Conservation (phyloP, 2,888 invertebrate species). For the Pollenia amentaria region DNA sequence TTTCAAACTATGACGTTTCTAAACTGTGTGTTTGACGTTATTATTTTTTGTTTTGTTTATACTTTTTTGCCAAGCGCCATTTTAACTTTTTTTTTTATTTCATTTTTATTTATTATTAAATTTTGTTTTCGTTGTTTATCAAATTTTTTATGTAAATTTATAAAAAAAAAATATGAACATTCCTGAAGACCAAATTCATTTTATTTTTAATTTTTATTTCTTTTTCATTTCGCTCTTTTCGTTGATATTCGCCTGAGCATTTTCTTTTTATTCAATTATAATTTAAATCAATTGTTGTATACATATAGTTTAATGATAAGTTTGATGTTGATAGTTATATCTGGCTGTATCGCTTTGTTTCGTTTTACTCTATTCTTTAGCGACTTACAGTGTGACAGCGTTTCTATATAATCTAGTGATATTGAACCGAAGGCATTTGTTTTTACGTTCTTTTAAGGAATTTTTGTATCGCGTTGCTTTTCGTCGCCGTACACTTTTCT, state of each 20-base stretch:
- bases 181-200: constrained; percentile 47
- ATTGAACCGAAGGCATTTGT: too few relatives aligned
- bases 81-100: constrained; percentile 62
- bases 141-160: constrained; percentile 45
- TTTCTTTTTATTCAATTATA: constrained; percentile 81
- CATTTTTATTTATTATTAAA: constrained; percentile 45
- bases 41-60: constrained; percentile 13
- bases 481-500: too few relatives aligned
- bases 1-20: constrained; percentile 67
- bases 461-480: too few relatives aligned
- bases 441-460: too few relatives aligned
- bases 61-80: constrained; percentile 63
- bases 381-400: constrained; percentile 38
- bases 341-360: constrained; percentile 3
- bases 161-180: constrained; percentile 37
- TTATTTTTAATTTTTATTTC: constrained; percentile 25
- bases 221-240: constrained; percentile 43
- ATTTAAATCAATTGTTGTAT: constrained; percentile 81
- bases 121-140: constrained; percentile 51
- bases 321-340: constrained; percentile 46
- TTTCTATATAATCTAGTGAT: too few relatives aligned
- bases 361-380: constrained; percentile 17
- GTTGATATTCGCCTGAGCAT: constrained; percentile 63
- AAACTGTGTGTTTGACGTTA: constrained; percentile 34
- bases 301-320: constrained; percentile 51